Evolutionary conservation across 2,113 vertebrate species (phyloP), one percentile per base, ranked within the genome.

Genomic region (Actenoides lindsayi): DNA sequence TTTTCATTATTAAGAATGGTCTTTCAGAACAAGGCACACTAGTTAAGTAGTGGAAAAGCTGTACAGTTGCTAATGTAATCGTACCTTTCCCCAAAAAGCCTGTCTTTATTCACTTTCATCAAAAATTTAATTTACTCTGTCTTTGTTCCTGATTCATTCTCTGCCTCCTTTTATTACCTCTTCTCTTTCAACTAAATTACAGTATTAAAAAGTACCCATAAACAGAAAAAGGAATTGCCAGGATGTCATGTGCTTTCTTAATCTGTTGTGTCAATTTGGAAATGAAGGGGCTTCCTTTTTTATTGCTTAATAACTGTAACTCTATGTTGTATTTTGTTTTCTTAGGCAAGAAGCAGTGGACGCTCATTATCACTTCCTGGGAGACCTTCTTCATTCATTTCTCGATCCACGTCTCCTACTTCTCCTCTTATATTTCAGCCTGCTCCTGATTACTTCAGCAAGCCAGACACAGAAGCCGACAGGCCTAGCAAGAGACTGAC

Each of bases 281-380:
- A 94, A 15, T 16, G 20, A 90, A 75, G 17, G 24, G 21, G 5
- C 13, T 76, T 89, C 6, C 41, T 37, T 83, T 93, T 81, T 92
- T 77, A 28, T 39, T 84, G 41, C 46, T 80, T 46, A 62, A 18
- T 56, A 70, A 87, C 48, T 57, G 37, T 69, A 83, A 44, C 51
- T 75, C 8, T 33, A 75, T 69, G 92, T 88, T 83, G 18, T 10
- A 64, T 95, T 96, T 96, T 94, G 17, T 95, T 96, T 96, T 94
- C 91, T 79, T 91, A 98, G 98, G 97, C 82, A 94, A 96, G 94
- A 94, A 94, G 83, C 53, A 70, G 85, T 37, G 93, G 98, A 89
- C 98, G 97, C 64, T 98, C 99, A 30, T 96, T 99, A 76, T 99
- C 98, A 16, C 98, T 99, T 78, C 98, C 98, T 60, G 98, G 97